These are phyloP conservation scores for Casuarius casuarius DNA, from an alignment of 2,113 vertebrate species.

Conservation along the genomic window DNA sequence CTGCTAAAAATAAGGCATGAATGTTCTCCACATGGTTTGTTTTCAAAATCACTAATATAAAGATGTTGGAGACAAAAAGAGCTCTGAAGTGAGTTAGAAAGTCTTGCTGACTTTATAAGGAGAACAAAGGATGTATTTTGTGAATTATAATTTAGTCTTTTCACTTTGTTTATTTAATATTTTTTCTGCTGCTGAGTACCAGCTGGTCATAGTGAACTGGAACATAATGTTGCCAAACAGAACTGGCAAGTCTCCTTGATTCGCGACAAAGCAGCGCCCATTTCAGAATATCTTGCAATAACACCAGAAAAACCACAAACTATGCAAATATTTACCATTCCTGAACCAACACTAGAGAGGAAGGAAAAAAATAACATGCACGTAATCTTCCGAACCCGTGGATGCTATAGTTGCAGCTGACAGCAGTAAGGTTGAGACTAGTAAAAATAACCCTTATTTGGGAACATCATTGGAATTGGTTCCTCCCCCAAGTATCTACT, in stretches of 20 bases:
- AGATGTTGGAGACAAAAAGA: background rate
- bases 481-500: background rate
- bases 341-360: background rate
- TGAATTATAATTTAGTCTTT: background rate
- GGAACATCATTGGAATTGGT: background rate
- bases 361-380: background rate
- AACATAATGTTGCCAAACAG: background rate
- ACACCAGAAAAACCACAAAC: no score
- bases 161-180: conserved; percentile 54
- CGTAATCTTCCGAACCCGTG: background rate
- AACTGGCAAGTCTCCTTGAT: background rate
- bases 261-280: background rate
- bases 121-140: background rate
- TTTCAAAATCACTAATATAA: background rate
- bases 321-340: background rate
- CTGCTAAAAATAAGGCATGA: background rate
- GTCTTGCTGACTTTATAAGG: conserved; percentile 41
- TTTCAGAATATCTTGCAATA: no score
- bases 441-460: background rate
- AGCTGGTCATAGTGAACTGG: background rate
- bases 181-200: background rate
- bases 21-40: background rate
- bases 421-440: background rate
- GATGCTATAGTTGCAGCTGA: background rate
- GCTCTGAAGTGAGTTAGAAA: background rate